Evolutionary conservation across 2,888 invertebrate species (phyloP).

Genomic region (Sicus ferrugineus): DNA sequence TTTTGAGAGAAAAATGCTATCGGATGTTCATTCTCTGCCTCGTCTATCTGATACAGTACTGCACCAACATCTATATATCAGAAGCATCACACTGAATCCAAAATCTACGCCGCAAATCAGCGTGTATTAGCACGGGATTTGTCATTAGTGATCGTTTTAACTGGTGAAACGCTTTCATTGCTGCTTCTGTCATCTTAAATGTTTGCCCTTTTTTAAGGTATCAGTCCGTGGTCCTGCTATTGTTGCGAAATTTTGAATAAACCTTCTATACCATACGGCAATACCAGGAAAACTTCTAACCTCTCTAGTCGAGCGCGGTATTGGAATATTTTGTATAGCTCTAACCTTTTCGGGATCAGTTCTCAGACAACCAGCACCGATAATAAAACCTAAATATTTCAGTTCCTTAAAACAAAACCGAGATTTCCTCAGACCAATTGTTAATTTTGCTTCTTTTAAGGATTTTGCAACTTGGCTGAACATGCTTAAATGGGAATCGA

Average conservation of each 20-base stretch:
- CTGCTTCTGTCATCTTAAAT: neutral
- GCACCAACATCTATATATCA: neutral
- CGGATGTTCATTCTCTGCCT: neutral
- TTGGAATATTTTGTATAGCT: conserved; percentile 28
- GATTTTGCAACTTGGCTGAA: conserved; percentile 28
- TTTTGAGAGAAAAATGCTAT: conserved; percentile 29
- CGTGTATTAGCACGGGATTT: conserved; percentile 1
- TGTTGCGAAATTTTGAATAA: conserved; percentile 35
- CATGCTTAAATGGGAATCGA: conserved; percentile 30
- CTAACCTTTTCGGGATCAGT: conserved; percentile 31
- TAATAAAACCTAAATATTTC: conserved; percentile 31
- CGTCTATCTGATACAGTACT: neutral
- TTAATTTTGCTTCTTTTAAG: conserved; percentile 34
- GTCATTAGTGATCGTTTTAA: conserved; percentile 16
- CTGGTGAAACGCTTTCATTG: neutral
- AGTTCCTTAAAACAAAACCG: conserved; percentile 35
- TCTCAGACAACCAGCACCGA: conserved; percentile 29
- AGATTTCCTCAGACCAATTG: conserved; percentile 36
- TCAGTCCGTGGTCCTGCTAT: conserved; percentile 27
- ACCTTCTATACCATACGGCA: conserved; percentile 40
- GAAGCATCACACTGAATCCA: neutral
- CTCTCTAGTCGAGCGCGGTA: conserved; percentile 20
- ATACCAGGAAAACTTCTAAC: conserved; percentile 38
- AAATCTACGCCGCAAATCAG: conserved; percentile 32
- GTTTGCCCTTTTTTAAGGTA: conserved; percentile 16